Percentiles rank a stretch among this genome's conserved stretches.
Evolutionary conservation across 2,797 vertebrate genomes (phyloP).

Genomic region (Schizothorax lantsangensis): DNA sequence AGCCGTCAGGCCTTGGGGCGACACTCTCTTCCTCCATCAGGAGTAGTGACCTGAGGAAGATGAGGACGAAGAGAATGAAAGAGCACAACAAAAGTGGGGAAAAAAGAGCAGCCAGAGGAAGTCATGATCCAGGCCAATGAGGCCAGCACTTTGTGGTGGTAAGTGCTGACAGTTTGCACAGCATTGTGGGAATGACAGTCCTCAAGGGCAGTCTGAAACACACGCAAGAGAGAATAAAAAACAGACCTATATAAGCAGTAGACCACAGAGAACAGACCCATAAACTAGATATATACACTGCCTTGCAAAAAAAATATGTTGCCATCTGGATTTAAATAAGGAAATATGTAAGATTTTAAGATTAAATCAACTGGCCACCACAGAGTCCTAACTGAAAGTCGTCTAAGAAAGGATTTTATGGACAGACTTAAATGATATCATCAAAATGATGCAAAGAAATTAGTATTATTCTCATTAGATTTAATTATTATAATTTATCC

Average conservation of each 20-base stretch:
- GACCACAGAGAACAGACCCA: background rate
- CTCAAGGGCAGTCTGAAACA: conserved; percentile 38
- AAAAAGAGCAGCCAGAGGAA: conserved; percentile 57
- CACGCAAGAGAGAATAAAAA: background rate
- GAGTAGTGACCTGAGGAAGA: conserved; percentile 76
- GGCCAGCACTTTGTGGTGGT: conserved; percentile 36
- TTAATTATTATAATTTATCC: background rate
- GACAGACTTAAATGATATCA: background rate
- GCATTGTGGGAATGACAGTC: conserved; percentile 10
- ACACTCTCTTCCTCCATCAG: conserved; percentile 63
- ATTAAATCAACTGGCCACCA: background rate
- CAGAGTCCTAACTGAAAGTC: too few species aligned
- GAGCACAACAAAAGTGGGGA: conserved; percentile 31
- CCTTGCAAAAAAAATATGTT: background rate
- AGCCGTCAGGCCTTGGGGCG: conserved; percentile 61
- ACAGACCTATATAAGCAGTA: conserved; percentile 1
- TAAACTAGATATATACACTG: background rate
- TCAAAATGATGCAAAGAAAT: background rate
- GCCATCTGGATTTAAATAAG: background rate
- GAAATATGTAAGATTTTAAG: background rate
- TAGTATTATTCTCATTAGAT: background rate
- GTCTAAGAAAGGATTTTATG: too few species aligned
- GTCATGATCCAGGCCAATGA: conserved; percentile 33
- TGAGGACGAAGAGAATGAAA: conserved; percentile 69
- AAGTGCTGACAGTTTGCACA: conserved; percentile 20